These are phyloP conservation scores for Smutsia gigantea DNA, from an alignment of 2,797 vertebrate genomes.

Conservation along the genomic window DNA sequence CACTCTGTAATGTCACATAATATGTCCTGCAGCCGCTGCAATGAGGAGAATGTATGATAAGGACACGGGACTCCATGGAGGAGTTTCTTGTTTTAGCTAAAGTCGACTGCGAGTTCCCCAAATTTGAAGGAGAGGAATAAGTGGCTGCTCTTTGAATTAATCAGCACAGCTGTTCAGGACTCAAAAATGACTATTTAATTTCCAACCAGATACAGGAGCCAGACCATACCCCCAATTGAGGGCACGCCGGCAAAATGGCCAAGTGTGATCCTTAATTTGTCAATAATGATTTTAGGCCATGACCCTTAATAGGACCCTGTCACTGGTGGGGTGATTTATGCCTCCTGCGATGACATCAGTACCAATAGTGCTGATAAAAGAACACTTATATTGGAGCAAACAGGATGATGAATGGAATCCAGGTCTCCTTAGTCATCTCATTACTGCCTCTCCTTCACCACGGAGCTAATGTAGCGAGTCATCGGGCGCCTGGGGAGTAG, in stretches of 20 bases:
- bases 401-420: slow-evolving; percentile 99
- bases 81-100: slow-evolving; percentile 63
- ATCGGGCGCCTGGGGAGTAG: slow-evolving; percentile 91
- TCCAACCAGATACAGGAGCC: slow-evolving; percentile 78
- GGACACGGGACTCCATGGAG: slow-evolving; percentile 22
- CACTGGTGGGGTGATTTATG: slow-evolving; percentile 98
- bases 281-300: slow-evolving; percentile 94
- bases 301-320: slow-evolving; percentile 97
- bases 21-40: neutral
- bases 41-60: slow-evolving; percentile 54
- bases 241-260: slow-evolving; percentile 82
- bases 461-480: slow-evolving; percentile 98
- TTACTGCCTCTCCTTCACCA: slow-evolving; percentile 94
- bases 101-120: slow-evolving; percentile 32
- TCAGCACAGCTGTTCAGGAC: slow-evolving; percentile 74
- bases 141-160: slow-evolving; percentile 71
- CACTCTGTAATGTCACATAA: neutral
- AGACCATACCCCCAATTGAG: slow-evolving; percentile 85
- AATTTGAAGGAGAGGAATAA: neutral
- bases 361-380: slow-evolving; percentile 97
- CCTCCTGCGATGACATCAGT: slow-evolving; percentile 95
- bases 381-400: slow-evolving; percentile 97
- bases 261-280: slow-evolving; percentile 93
- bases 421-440: slow-evolving; percentile 97
- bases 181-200: slow-evolving; percentile 86